These are phyloP conservation scores for Agonopterix alstromeriana DNA, from an alignment of 2,888 invertebrate species.

Conservation along the genomic window DNA sequence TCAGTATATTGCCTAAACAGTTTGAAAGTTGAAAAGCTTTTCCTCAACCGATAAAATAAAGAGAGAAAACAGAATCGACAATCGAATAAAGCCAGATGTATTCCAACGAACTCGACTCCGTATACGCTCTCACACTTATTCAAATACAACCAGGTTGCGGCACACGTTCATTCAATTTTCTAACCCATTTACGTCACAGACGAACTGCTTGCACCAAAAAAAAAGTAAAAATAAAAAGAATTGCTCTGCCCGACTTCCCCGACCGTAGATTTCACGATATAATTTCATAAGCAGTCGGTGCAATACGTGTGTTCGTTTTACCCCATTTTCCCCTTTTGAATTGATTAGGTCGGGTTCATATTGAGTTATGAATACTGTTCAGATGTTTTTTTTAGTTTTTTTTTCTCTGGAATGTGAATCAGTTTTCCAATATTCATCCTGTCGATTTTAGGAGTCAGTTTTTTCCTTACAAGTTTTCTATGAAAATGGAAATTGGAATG, in stretches of 20 bases:
- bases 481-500: not conserved
- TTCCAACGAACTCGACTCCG: constrained; percentile 20
- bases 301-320: constrained; percentile 58
- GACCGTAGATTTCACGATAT: constrained; percentile 65
- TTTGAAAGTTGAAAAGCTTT: not conserved
- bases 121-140: constrained; percentile 59
- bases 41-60: not conserved
- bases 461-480: constrained; percentile 7
- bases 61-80: constrained; percentile 33
- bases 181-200: constrained; percentile 76
- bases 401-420: constrained; percentile 28
- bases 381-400: constrained; percentile 39
- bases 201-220: constrained; percentile 47
- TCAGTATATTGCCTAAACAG: not conserved
- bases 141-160: constrained; percentile 53
- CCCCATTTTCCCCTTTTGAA: constrained; percentile 67
- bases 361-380: constrained; percentile 62
- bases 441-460: constrained; percentile 22
- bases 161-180: constrained; percentile 72
- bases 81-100: constrained; percentile 49
- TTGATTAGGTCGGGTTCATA: constrained; percentile 69
- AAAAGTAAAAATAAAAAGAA: constrained; percentile 14
- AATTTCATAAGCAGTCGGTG: constrained; percentile 69
- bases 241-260: constrained; percentile 27
- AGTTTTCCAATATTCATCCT: constrained; percentile 41